Evolutionary conservation across 2,888 invertebrate species (phyloP).

Genomic region (Drosophila limbata): DNA sequence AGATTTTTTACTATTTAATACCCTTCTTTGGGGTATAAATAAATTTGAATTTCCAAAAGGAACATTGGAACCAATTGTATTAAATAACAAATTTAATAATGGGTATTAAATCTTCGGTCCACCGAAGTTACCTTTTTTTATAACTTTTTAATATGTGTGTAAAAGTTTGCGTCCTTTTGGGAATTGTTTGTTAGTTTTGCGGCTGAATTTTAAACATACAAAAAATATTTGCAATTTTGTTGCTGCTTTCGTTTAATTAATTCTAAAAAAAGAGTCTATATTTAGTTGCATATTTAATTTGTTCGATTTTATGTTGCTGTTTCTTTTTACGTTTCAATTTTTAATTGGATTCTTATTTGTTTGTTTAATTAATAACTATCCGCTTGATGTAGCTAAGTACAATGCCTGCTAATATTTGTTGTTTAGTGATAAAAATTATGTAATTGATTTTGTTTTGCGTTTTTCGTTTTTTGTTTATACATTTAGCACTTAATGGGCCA

Average conservation of each 20-base stretch:
- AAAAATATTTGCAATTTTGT: constrained; percentile 27
- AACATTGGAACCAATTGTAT: neutral
- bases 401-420: constrained; percentile 55
- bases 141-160: constrained; percentile 18
- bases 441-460: constrained; percentile 16
- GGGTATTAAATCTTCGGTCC: constrained; percentile 5
- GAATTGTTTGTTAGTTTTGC: constrained; percentile 40
- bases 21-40: neutral
- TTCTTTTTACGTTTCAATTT: constrained; percentile 55
- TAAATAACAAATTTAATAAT: neutral
- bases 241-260: constrained; percentile 16
- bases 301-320: constrained; percentile 41
- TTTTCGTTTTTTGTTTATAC: constrained; percentile 13
- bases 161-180: constrained; percentile 26
- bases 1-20: constrained; percentile 17
- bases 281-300: constrained; percentile 46
- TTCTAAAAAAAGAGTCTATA: constrained; percentile 32
- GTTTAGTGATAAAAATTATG: constrained; percentile 52
- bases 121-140: constrained; percentile 1
- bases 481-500: constrained; percentile 22
- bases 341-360: constrained; percentile 44
- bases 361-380: constrained; percentile 41
- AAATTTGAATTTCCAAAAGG: neutral
- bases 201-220: constrained; percentile 33
- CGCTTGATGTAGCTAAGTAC: constrained; percentile 54